Base-by-base conservation (phyloP, 2,888 invertebrate species). In the Serrognathus titanus region DNA sequence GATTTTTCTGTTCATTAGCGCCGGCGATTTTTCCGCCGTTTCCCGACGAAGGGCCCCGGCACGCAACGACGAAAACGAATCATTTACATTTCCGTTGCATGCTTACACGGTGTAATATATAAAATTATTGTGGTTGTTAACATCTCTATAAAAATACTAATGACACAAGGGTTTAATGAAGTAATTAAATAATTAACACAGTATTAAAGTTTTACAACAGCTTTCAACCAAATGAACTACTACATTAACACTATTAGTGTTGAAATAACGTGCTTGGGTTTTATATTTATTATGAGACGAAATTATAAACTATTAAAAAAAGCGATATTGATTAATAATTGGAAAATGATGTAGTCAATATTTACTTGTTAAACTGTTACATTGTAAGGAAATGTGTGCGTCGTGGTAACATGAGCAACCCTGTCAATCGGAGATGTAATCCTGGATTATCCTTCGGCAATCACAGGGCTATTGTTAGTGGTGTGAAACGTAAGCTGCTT, bases 361-460 rank as follows among this genome's bases (percentile, higher is more conserved):
- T 31, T 31, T 31, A 31, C 24, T 31, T 31, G 24, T 1, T 31
- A 31, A 31, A 31, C 24, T 31, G 24, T 31, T 31, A 31, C 24
- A 31, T 31, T 16, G 6, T 43, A 10, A 43, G 12, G 16, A 43
- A n/a, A 4, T 10, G n/a, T 13, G 43, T 43, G 16, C 20, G 16
- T 43, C n/a, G 10, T 43, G 43, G 43, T 74, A 75, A 73, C 71
- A 73, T 75, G 71, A 72, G 70, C 68, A 62, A 61, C 59, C 66
- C 71, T 73, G 75, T 74, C 75, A 75, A 75, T 75, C 72, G 73
- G 67, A 70, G 69, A 63, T 68, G 71, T 75, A 76, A 76, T 73
- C 76, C 73, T 43, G 74, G 76, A 77, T 77, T 75, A 77, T 77
- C 77, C 75, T 71, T 68, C 66, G 64, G 75, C 76, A 77, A 77